A percentile compares a stretch with the other conserved stretches of the same genome.
These are phyloP conservation scores for Bufo gargarizans DNA, from an alignment of 2,113 vertebrate species.

Conservation along the genomic window DNA sequence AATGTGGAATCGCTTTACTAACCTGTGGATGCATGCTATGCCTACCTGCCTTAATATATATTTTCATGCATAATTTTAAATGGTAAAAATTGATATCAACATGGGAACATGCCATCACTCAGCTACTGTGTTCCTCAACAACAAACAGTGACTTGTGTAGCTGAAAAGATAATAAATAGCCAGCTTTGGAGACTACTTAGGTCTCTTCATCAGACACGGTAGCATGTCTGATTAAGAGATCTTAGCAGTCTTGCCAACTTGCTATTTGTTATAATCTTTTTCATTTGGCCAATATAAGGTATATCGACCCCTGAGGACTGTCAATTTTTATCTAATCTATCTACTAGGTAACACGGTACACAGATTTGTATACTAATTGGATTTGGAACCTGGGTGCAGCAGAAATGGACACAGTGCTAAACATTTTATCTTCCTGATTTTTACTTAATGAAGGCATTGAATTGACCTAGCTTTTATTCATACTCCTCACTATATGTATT, in stretches of 20 bases:
- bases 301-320: too few relatives aligned
- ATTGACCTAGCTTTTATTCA: not conserved
- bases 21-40: not conserved
- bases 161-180: too few relatives aligned
- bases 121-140: not conserved
- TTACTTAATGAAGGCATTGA: conserved; percentile 3
- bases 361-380: not conserved
- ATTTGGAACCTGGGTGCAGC: not conserved
- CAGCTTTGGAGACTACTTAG: too few relatives aligned
- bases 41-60: not conserved
- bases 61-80: not conserved
- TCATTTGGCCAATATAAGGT: too few relatives aligned
- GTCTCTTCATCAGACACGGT: too few relatives aligned
- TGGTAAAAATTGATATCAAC: not conserved
- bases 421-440: conserved; percentile 5
- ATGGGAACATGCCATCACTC: not conserved
- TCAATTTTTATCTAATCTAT: too few relatives aligned
- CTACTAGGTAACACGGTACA: not conserved
- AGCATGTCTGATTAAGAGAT: too few relatives aligned
- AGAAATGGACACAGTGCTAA: conserved; percentile 1
- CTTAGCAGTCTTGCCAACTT: too few relatives aligned
- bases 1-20: not conserved
- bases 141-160: not conserved
- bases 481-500: not conserved
- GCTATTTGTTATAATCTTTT: too few relatives aligned